A percentile compares a stretch with the other conserved stretches of the same genome.
phyloP scores from a whole-genome alignment of 2,113 vertebrate genomes.

The Puffinus mauretanicus region DNA sequence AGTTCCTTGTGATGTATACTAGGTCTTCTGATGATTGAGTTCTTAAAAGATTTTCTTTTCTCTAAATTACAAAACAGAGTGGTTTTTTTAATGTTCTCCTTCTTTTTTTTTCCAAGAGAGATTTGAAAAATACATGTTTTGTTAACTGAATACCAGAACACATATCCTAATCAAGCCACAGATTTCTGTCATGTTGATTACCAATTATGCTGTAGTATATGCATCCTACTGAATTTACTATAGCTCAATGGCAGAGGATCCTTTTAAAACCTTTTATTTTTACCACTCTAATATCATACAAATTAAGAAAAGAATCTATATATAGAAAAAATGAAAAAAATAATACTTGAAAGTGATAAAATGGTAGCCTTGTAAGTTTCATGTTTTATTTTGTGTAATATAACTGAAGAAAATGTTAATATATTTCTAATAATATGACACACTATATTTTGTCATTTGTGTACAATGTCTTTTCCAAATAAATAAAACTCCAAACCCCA shows the following conservation, averaged over 20 bases:
- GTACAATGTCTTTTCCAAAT: background rate
- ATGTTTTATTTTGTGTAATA: background rate
- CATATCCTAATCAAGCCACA: background rate
- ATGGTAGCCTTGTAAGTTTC: background rate
- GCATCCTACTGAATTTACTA: background rate
- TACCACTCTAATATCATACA: background rate
- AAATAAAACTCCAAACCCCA: background rate
- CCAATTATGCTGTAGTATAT: background rate
- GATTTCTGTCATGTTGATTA: background rate
- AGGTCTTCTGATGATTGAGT: conserved; percentile 5
- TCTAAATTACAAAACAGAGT: background rate
- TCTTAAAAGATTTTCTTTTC: background rate
- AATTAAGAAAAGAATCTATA: background rate
- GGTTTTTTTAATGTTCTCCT: background rate
- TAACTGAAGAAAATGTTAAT: background rate
- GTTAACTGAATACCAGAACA: background rate
- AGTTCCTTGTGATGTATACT: background rate
- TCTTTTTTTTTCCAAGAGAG: background rate
- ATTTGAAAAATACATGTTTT: conserved; percentile 6
- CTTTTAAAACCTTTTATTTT: background rate
- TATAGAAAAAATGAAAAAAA: background rate
- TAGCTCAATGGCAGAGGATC: background rate
- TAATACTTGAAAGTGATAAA: background rate
- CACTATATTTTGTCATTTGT: background rate
- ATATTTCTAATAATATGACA: background rate